Base-by-base conservation (phyloP, 2,888 invertebrate species). In the Trachelus iudaicus region DNA sequence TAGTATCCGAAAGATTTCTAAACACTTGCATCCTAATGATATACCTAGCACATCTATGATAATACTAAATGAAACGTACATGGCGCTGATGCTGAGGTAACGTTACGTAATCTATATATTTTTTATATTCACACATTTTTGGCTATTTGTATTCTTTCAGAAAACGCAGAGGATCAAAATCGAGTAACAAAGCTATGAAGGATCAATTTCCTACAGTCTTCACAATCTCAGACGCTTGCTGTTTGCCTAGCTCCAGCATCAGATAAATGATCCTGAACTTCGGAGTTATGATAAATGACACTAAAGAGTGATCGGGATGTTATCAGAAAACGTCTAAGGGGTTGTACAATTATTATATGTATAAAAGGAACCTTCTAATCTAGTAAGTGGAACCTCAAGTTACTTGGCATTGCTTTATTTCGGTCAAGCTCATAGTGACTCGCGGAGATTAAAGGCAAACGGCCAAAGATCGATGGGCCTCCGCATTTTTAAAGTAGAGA, bases 21-120 rank as follows among this genome's bases (percentile, higher is more conserved):
- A 73, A 11, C 76, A 80, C 78, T 33, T 79, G 23, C 83, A 85
- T 79, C 85, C 85, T n/a, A 77, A 78, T 73, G 77, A 78, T 69
- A 78, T 84, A 31, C 83, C 85, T 34, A 40, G 37, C 37, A 80
- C 80, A 33, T 82, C 85, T 34, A 82, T 81, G 23, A 80, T 79
- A 1, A 74, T 85, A 34, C 75, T 85, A 31, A 81, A 81, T 23
- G 84, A 84, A 75, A 80, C 78, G 33, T 83, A 85, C 56, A 84
- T 81, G 23, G 76, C 79, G 31, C 76, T 79, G 15, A 82, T 85
- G 23, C 73, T 85, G 12, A 80, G 80, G 85, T 85, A 75, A 56
- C 23, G 9, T 56, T 56, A 23, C 23, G 23, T 23, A 56, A 56
- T 56, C 0, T 56, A 56, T 9, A 2, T 23, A 56, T 56, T 56